A percentile compares a stretch with the other conserved stretches of the same genome.
Conservation (phyloP, 2,797 vertebrate genomes). For the Eulemur albifrons region DNA sequence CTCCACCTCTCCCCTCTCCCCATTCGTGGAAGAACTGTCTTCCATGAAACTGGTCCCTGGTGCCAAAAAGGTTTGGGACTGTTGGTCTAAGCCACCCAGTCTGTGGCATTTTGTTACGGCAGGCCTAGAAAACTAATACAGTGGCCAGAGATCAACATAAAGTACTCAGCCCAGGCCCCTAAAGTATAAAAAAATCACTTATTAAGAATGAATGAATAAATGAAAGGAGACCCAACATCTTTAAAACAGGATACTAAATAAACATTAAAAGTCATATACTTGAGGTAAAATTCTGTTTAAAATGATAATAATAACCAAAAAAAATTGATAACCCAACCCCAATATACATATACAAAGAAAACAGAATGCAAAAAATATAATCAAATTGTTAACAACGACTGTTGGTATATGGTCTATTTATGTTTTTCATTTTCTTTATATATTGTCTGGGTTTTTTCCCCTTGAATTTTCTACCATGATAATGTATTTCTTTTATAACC, state of each 20-base stretch:
- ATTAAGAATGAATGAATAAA: background rate
- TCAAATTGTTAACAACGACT: background rate
- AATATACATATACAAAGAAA: background rate
- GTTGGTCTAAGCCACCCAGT: background rate
- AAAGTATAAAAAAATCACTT: background rate
- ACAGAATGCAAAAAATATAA: background rate
- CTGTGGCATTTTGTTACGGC: background rate
- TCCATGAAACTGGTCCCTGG: too few relatives aligned
- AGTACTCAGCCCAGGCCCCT: background rate
- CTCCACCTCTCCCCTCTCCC: too few relatives aligned
- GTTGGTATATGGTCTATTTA: background rate
- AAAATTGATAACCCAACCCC: background rate
- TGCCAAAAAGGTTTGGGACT: too few relatives aligned
- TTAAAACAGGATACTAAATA: background rate
- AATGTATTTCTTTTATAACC: background rate
- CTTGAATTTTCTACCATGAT: slow-evolving; percentile 5
- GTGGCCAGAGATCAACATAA: background rate
- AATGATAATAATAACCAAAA: background rate
- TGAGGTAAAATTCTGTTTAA: background rate
- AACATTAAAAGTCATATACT: background rate
- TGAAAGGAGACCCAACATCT: background rate
- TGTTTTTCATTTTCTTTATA: background rate
- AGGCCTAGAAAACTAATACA: background rate
- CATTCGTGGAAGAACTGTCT: too few relatives aligned
- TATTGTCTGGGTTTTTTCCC: background rate